phyloP scores from a whole-genome alignment of 23 tunicate species.

The Diplosoma virens region DNA sequence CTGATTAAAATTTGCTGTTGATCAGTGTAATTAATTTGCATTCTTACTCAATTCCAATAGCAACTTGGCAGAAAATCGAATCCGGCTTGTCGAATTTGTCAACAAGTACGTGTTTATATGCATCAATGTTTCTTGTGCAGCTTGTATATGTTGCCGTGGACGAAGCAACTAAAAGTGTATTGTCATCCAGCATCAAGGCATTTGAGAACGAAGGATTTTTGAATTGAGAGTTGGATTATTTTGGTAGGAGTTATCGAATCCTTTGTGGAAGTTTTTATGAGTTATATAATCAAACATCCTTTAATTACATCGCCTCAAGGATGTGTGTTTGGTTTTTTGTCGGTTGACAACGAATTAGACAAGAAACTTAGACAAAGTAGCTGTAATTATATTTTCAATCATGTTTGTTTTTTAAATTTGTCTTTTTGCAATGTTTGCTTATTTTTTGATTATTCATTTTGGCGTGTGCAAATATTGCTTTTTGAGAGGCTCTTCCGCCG shows the following conservation, averaged over 20 bases:
- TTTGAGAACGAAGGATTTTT: constrained; percentile 27
- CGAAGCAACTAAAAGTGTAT: constrained; percentile 48
- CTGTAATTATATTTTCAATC: constrained; percentile 31
- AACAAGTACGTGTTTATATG: constrained; percentile 31
- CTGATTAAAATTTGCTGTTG: no score
- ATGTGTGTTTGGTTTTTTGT: constrained; percentile 32
- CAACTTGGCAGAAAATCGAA: constrained; percentile 27
- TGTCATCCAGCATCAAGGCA: constrained; percentile 44
- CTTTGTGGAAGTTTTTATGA: constrained; percentile 7
- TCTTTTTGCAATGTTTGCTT: constrained; percentile 35
- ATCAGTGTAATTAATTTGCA: no score
- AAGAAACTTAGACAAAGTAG: constrained; percentile 32
- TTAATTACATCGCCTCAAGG: constrained; percentile 33
- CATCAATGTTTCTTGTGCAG: constrained; percentile 24
- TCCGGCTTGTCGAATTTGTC: constrained; percentile 43
- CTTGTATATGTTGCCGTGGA: constrained; percentile 44
- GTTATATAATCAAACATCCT: constrained; percentile 25
- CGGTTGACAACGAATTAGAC: background rate
- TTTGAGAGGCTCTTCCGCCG: background rate
- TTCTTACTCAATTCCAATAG: constrained; percentile 37
- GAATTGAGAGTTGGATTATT: constrained; percentile 20
- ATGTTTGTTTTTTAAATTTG: constrained; percentile 36
- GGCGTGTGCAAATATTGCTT: constrained; percentile 7
- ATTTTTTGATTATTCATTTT: constrained; percentile 44
- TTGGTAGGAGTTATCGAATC: constrained; percentile 34